Evolutionary conservation across 2,113 vertebrate species (phyloP).

Genomic region (Mesitornis unicolor): DNA sequence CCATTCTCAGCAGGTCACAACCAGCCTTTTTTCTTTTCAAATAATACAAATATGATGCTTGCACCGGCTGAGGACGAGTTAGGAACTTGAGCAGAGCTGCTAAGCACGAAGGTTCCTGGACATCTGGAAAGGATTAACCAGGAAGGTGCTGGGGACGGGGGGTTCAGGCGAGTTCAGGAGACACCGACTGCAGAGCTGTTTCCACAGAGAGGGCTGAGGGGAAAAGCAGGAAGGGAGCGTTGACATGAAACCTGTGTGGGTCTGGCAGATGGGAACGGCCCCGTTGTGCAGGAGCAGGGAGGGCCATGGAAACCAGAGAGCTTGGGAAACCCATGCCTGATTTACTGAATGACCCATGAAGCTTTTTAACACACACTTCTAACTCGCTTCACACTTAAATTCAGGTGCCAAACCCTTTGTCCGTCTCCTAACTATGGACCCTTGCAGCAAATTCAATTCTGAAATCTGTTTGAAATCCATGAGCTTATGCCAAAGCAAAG

Average conservation of each 20-base stretch:
- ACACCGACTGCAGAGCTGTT: constrained; percentile 51
- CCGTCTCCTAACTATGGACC: neutral
- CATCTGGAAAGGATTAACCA: constrained; percentile 54
- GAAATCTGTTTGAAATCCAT: neutral
- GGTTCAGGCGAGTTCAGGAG: constrained; percentile 50
- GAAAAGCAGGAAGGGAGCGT: constrained; percentile 49
- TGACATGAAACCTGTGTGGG: neutral
- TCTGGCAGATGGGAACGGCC: neutral
- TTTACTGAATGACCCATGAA: neutral
- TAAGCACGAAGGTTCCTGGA: neutral
- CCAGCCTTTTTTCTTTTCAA: neutral
- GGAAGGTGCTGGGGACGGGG: constrained; percentile 38
- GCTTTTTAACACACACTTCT: constrained; percentile 1
- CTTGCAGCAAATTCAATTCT: neutral
- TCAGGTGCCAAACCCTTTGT: constrained; percentile 3
- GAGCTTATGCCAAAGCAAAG: neutral
- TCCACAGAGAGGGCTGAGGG: neutral
- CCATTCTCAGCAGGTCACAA: neutral
- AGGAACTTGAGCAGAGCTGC: neutral
- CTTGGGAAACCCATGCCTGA: neutral
- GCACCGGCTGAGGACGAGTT: neutral
- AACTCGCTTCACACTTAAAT: neutral
- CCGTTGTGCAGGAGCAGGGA: no score
- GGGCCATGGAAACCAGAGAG: neutral
- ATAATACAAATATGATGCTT: neutral